Evolutionary conservation across 2,113 vertebrate species (phyloP).

Genomic region (Gallinago jamesoni): DNA sequence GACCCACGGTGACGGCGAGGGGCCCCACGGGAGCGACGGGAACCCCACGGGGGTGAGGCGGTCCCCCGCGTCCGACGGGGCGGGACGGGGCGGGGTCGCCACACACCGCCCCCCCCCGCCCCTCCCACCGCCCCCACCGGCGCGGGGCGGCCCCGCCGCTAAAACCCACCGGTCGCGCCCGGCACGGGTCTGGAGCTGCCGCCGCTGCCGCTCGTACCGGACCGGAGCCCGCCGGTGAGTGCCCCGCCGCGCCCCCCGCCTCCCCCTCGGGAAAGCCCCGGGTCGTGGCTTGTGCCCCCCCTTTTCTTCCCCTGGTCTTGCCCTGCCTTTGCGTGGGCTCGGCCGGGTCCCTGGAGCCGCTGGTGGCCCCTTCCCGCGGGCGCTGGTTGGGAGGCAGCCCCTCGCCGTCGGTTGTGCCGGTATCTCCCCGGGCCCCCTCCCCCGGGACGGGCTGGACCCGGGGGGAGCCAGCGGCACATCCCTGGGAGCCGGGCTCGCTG

Average conservation of each 20-base stretch:
- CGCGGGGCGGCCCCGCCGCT: not conserved
- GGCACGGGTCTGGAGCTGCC: not conserved
- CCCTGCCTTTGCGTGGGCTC: not conserved
- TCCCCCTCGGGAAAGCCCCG: not conserved
- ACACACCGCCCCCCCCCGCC: not conserved
- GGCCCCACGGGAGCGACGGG: not conserved
- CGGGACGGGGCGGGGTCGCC: not conserved
- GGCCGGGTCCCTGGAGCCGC: not conserved
- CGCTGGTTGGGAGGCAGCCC: not conserved
- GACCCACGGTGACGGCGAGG: not conserved
- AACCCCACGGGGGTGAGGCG: not conserved
- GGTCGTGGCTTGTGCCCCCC: not conserved
- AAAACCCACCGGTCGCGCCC: not conserved
- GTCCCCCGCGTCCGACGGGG: not conserved
- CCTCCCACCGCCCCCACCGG: not conserved
- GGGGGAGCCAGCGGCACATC: not conserved
- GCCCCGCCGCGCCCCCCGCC: not conserved
- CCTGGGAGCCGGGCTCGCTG: not conserved
- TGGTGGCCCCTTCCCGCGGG: not conserved
- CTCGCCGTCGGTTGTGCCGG: no score
- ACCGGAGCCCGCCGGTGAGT: not conserved
- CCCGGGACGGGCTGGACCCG: not conserved
- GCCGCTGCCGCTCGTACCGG: not conserved
- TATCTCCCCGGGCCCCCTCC: no score
- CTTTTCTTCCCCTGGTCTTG: not conserved